Evolutionary conservation across 2,797 vertebrate genomes (phyloP).

Genomic region (Florisuga fusca): DNA sequence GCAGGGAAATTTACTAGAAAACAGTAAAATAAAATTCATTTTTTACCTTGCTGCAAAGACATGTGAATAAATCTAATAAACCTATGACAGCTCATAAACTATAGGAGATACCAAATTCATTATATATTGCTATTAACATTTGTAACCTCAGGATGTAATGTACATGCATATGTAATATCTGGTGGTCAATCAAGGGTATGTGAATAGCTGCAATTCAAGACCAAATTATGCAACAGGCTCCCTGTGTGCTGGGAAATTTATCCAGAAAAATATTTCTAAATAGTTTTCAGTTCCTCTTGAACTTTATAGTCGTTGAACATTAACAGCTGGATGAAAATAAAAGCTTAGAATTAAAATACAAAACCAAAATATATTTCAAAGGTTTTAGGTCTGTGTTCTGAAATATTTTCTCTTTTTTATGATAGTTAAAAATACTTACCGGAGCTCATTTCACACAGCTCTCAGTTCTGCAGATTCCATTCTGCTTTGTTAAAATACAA

Average conservation of each 20-base stretch:
- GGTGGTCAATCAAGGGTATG: background rate
- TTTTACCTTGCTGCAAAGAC: background rate
- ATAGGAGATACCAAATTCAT: background rate
- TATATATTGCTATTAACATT: background rate
- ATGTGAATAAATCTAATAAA: background rate
- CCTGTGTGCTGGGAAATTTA: background rate
- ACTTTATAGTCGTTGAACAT: background rate
- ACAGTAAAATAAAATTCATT: background rate
- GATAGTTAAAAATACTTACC: background rate
- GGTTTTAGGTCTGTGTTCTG: background rate
- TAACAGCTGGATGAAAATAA: background rate
- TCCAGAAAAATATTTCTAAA: background rate
- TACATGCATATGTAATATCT: background rate
- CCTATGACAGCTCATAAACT: background rate
- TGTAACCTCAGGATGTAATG: background rate
- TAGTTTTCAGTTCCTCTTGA: background rate
- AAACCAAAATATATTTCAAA: background rate
- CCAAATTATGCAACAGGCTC: background rate
- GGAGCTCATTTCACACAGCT: slow-evolving; percentile 1
- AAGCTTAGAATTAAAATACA: background rate
- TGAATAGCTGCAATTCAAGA: background rate
- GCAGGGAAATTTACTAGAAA: background rate
- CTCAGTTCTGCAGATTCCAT: background rate
- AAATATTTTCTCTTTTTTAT: background rate
- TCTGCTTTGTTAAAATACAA: slow-evolving; percentile 18